Evolutionary conservation across 2,113 vertebrate species (phyloP), one percentile per base, ranked within the genome.

Genomic region (Xiphophorus maculatus): DNA sequence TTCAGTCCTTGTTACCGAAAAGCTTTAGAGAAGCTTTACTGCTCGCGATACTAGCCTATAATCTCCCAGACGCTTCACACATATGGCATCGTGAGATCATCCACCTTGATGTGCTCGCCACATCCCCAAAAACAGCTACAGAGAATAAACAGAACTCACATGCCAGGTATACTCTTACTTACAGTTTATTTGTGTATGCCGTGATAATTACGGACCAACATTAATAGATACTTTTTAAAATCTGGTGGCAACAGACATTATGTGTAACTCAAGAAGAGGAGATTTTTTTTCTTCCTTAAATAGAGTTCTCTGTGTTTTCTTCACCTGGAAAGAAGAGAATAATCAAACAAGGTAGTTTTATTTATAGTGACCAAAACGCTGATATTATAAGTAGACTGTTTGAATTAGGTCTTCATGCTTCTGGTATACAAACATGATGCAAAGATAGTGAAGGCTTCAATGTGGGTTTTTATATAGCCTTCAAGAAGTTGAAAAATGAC

Each of bases 11-110:
- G 85, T 87, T 80, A 88, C 84, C 84, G 85, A 91, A 90, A 89
- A 91, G 81, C 86, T 84, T 92, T 84, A 82, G 74, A 81, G 84
- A 69, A 84, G 90, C 77, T 90, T 92, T 90, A 28, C 82, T 77
- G 89, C 87, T 85, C 86, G 81, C 29, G 61, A 76, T 71, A 73
- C 76, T 87, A 89, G 88, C 89, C 90, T 84, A 48, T 92, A 92
- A 93, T 93, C 93, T 92, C 51, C 83, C 83, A 92, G 90, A 93
- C 80, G 74, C 81, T 91, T 88, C 79, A 85, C 85, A 87, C 93
- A 92, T 94, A 94, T 93, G 92, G 77, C 73, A 70, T 63, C 28
- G 65, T 82, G 77, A 90, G 87, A 86, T 91, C 83, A 87, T 86
- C 89, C 82, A 72, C 76, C 63, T 71, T 14, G 11, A 81, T 62